Percentiles rank a stretch among this genome's conserved stretches.
Conservation (phyloP, 1,140 invertebrate species). For the Thaumatotibia leucotreta region DNA sequence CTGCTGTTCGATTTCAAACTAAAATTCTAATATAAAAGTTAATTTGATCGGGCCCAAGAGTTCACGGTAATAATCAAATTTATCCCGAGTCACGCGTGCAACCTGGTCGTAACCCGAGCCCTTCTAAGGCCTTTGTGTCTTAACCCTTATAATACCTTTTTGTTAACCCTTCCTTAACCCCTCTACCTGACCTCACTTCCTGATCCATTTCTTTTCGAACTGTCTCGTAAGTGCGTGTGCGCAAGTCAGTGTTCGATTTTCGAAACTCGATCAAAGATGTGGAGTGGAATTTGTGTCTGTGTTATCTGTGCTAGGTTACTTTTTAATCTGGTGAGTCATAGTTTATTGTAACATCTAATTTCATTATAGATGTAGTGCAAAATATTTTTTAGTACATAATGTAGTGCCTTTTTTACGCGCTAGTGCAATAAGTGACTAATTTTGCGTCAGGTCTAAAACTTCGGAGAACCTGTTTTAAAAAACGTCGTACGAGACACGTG, state of each 20-base stretch:
- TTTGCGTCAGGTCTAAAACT: too few species aligned
- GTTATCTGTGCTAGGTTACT: slow-evolving; percentile 14
- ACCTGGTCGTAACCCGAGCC: slow-evolving; percentile 50
- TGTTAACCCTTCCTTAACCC: slow-evolving; percentile 69
- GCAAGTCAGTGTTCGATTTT: slow-evolving; percentile 40
- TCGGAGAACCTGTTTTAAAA: too few species aligned
- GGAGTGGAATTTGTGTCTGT: slow-evolving; percentile 11
- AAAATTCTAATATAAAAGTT: background rate
- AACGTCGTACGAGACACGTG: too few species aligned
- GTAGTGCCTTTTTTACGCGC: too few species aligned
- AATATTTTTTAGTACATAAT: too few species aligned
- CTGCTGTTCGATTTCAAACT: background rate
- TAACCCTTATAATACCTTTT: slow-evolving; percentile 66
- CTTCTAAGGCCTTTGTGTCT: slow-evolving; percentile 46
- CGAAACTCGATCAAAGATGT: slow-evolving; percentile 17
- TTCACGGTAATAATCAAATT: slow-evolving; percentile 25
- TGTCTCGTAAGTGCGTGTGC: slow-evolving; percentile 61
- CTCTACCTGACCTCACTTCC: slow-evolving; percentile 69
- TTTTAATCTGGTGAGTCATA: background rate
- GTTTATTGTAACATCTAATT: too few species aligned
- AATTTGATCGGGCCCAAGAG: background rate
- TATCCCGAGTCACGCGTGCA: slow-evolving; percentile 37
- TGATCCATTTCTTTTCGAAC: slow-evolving; percentile 61
- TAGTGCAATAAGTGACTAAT: too few species aligned
- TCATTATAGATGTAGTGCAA: too few species aligned